Percentiles rank a stretch among this genome's conserved stretches.
These are phyloP conservation scores for Marcusenius ussheri DNA, from an alignment of 2,113 vertebrate genomes.

Conservation along the genomic window DNA sequence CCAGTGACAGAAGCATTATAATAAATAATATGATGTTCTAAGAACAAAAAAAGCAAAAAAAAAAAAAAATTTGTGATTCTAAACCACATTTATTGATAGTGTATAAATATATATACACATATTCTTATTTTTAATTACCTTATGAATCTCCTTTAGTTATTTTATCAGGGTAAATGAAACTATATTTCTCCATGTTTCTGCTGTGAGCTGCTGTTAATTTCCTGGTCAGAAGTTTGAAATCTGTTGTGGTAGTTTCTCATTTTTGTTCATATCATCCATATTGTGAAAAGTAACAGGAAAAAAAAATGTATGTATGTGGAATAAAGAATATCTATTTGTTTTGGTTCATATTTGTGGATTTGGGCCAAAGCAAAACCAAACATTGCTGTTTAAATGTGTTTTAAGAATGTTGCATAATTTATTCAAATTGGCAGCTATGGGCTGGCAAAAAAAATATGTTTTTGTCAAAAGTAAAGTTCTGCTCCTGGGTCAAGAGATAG, in stretches of 20 bases:
- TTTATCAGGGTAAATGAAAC: constrained; percentile 35
- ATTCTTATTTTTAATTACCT: constrained; percentile 32
- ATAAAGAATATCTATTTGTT: constrained; percentile 73
- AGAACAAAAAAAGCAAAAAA: constrained; percentile 39
- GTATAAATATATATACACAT: constrained; percentile 33
- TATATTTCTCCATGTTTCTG: constrained; percentile 56
- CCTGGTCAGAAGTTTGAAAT: constrained; percentile 59
- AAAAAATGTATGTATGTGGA: constrained; percentile 62
- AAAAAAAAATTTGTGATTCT: not conserved
- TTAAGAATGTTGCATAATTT: not conserved
- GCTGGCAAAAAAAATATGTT: not conserved
- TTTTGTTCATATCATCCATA: constrained; percentile 72
- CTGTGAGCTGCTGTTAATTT: constrained; percentile 54
- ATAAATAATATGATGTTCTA: not conserved
- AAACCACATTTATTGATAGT: constrained; percentile 15
- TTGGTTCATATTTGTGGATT: not conserved
- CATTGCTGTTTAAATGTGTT: not conserved
- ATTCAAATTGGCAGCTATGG: not conserved
- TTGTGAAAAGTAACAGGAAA: constrained; percentile 63
- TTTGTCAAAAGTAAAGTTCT: not conserved
- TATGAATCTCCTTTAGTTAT: constrained; percentile 41
- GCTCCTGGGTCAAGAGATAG: not conserved
- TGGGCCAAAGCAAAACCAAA: not conserved
- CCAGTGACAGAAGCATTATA: not conserved
- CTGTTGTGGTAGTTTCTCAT: constrained; percentile 73